Evolutionary conservation across 2,888 invertebrate species (phyloP), one percentile per base, ranked within the genome.

Genomic region (Tenthredo notha): DNA sequence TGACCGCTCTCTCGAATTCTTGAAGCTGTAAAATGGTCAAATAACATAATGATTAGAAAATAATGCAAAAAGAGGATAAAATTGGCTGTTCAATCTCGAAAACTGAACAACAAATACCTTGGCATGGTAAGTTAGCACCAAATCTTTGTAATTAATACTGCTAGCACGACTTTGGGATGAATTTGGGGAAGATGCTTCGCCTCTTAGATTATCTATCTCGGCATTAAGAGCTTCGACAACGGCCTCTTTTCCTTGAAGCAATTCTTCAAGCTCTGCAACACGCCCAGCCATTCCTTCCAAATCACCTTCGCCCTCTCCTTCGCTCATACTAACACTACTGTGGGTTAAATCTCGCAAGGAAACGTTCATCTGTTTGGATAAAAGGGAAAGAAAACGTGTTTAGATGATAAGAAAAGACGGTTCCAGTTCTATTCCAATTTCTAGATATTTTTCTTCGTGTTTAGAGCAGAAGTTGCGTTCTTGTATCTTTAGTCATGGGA

Each of bases 61-160:
- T 21, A 37, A 33, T 33, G 33, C 85, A 85, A 10, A 40, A 65
- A 37, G 29, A 82, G 84, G 80, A 84, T 86, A 74, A 78, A 86
- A 84, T 85, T 74, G 21, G 40, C 29, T 77, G 18, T 80, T 12
- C 0, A 65, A 77, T 83, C 29, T 58, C n/a, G 10, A 85, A 15
- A 75, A 75, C 50, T 75, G 6, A 18, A 33, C 50, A 18, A 12
- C 1, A 15, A 25, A 91, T 94, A 97, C 97, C 95, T 96, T 96
- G 84, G 93, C 94, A 80, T 95, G 95, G 92, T 96, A 96, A 86
- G 96, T 96, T 88, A 96, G 96, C 90, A 96, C 95, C 84, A 96
- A 94, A 25, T 96, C 96, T 91, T 96, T 96, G 91, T 97, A 96
- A 88, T 97, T 97, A 40, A 96, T 96, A 12, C 96, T 95, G 88